A percentile compares a stretch with the other conserved stretches of the same genome.
phyloP scores from a whole-genome alignment of 1,140 invertebrate species.

The Bombus sibiricus region DNA sequence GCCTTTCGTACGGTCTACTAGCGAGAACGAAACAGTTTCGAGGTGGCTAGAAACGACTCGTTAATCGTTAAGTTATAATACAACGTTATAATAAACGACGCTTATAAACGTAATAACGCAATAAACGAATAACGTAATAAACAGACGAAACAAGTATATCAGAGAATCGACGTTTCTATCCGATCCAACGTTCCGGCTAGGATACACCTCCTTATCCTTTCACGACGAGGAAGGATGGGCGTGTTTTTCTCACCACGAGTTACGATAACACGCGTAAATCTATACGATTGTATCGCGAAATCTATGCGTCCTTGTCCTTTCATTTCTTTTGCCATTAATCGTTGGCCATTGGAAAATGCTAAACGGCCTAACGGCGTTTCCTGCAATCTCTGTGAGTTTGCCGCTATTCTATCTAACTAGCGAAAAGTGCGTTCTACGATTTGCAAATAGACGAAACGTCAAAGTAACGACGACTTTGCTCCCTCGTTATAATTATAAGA shows the following conservation, averaged over 20 bases:
- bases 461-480: no score
- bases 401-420: no score
- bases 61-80: background rate
- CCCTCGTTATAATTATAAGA: no score
- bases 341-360: background rate
- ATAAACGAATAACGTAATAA: no score
- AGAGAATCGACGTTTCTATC: background rate
- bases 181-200: constrained; percentile 9
- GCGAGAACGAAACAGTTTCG: constrained; percentile 16
- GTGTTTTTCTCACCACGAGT: constrained; percentile 44
- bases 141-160: background rate
- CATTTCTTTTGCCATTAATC: constrained; percentile 23
- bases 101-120: no score
- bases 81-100: background rate
- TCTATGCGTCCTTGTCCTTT: constrained; percentile 28
- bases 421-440: no score
- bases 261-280: constrained; percentile 16
- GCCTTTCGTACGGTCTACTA: constrained; percentile 8
- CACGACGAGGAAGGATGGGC: constrained; percentile 43
- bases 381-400: background rate
- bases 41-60: background rate
- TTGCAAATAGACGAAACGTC: no score
- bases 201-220: constrained; percentile 34
- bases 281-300: constrained; percentile 10
- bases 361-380: constrained; percentile 22